Percentiles rank a stretch among this genome's conserved stretches.
Conservation (phyloP, 2,113 vertebrate genomes). For the Casuarius casuarius region DNA sequence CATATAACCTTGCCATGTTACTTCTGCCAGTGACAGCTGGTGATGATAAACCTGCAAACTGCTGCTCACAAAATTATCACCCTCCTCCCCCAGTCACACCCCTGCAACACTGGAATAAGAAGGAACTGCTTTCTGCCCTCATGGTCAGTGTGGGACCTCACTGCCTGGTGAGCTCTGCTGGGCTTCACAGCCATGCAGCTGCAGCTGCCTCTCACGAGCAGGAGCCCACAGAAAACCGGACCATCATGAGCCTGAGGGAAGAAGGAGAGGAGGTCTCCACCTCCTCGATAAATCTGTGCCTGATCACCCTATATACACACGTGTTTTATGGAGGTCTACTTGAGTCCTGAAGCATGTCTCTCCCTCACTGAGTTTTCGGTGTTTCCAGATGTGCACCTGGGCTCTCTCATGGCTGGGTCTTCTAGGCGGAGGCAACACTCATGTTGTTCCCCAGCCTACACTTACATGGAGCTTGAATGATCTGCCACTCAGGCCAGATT, state of each 20-base stretch:
- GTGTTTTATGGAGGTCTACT: not conserved
- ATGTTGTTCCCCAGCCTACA: not conserved
- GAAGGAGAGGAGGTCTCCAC: not conserved
- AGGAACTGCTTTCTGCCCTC: not conserved
- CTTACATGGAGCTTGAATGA: not conserved
- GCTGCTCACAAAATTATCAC: not conserved
- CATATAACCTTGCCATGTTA: not conserved
- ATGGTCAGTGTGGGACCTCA: not conserved
- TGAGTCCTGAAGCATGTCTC: not conserved
- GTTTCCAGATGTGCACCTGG: not conserved
- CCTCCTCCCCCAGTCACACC: not conserved
- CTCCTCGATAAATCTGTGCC: not conserved
- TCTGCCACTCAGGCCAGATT: not conserved
- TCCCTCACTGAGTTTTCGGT: not conserved
- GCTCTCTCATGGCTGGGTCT: not conserved
- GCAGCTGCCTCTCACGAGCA: not conserved
- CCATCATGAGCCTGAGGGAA: not conserved
- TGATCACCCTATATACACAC: not conserved
- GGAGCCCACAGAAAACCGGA: not conserved
- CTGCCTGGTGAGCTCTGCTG: not conserved
- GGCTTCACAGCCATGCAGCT: not conserved
- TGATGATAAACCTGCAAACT: not conserved
- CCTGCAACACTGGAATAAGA: not conserved
- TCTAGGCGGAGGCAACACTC: not conserved
- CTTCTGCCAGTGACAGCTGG: not conserved